A percentile compares a stretch with the other conserved stretches of the same genome.
These are phyloP conservation scores for Dicaeum eximium DNA, from an alignment of 2,113 vertebrate genomes.

Conservation along the genomic window DNA sequence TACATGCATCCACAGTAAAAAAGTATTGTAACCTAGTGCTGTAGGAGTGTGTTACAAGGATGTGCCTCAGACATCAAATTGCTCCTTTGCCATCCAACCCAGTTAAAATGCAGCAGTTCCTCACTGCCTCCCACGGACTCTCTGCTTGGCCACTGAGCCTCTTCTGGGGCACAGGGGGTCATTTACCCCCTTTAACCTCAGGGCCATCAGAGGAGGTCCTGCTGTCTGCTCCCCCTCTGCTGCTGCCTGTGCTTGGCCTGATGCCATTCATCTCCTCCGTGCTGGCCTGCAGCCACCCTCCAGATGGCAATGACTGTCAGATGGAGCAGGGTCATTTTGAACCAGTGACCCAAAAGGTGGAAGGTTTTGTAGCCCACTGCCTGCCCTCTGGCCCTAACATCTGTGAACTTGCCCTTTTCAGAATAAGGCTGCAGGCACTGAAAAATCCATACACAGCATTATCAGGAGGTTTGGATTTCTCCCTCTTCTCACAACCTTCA, in stretches of 20 bases:
- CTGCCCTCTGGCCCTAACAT: slow-evolving; percentile 32
- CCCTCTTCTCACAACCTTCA: background rate
- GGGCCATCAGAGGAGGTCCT: background rate
- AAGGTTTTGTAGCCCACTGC: slow-evolving; percentile 10
- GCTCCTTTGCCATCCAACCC: background rate
- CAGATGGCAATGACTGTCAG: slow-evolving; percentile 54
- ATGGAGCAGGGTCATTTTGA: slow-evolving; percentile 1
- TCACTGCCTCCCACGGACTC: background rate
- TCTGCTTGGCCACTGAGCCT: background rate
- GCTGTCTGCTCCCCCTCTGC: background rate
- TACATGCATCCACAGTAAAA: background rate
- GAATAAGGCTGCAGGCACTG: slow-evolving; percentile 8
- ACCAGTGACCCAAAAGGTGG: slow-evolving; percentile 26
- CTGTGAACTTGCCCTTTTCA: slow-evolving; percentile 28
- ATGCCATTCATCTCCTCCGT: background rate
- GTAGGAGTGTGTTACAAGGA: background rate
- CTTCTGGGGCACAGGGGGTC: background rate
- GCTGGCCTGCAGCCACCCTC: slow-evolving; percentile 33
- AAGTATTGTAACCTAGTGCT: accelerated
- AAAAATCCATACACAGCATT: background rate
- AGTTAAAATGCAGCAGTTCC: background rate
- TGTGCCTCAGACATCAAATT: accelerated
- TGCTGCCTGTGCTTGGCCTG: background rate
- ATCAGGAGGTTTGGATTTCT: background rate
- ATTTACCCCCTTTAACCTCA: background rate